Percentiles rank a stretch among this genome's conserved stretches.
phyloP scores from a whole-genome alignment of 2,888 invertebrate species.

The Chymomyza fuscimana region DNA sequence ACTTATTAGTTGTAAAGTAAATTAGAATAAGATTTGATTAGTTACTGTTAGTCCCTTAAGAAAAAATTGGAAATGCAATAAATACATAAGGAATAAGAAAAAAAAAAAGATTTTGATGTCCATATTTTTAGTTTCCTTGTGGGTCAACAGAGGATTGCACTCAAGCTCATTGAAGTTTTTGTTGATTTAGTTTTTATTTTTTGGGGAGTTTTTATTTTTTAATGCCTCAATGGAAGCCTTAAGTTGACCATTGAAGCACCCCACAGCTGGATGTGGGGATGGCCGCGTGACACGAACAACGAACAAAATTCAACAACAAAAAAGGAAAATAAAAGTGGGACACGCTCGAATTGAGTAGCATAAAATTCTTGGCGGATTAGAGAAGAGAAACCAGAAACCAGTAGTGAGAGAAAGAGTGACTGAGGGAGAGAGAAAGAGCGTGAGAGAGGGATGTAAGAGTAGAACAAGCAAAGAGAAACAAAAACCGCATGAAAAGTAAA shows the following conservation, averaged over 20 bases:
- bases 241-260: neutral
- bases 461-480: neutral
- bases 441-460: neutral
- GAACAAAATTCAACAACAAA: neutral
- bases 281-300: slow-evolving; percentile 14
- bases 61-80: no score
- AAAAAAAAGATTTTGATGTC: neutral
- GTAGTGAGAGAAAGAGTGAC: slow-evolving; percentile 3
- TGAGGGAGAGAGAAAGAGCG: slow-evolving; percentile 5
- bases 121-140: neutral
- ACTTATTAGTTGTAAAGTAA: no score
- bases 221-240: slow-evolving; percentile 35
- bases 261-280: slow-evolving; percentile 26
- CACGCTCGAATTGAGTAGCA: slow-evolving; percentile 48
- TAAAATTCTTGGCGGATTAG: slow-evolving; percentile 70
- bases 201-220: neutral
- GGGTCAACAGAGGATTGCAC: neutral
- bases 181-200: neutral
- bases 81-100: no score
- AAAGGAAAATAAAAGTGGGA: neutral
- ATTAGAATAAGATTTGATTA: no score
- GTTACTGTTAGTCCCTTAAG: no score
- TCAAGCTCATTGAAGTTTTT: slow-evolving; percentile 11
- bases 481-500: slow-evolving; percentile 8
- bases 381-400: slow-evolving; percentile 43